Evolutionary conservation across 2,888 invertebrate genomes (phyloP).

Genomic region (Cenopis cana): DNA sequence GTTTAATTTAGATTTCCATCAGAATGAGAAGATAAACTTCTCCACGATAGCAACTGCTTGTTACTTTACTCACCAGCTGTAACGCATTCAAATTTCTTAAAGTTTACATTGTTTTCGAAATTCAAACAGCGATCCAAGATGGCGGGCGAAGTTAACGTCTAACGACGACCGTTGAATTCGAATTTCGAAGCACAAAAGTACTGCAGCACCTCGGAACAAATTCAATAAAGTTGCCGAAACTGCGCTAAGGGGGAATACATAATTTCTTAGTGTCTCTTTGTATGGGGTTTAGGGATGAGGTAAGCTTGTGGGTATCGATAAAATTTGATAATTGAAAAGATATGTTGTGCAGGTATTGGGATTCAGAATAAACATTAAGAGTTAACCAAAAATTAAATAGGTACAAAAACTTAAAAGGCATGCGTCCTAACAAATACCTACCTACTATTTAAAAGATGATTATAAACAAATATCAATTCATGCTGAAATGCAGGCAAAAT

Average conservation of each 20-base stretch:
- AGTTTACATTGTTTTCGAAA: conserved; percentile 37
- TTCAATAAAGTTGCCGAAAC: conserved; percentile 83
- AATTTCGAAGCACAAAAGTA: conserved; percentile 79
- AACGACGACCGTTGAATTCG: conserved; percentile 62
- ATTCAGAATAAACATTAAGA: too few relatives aligned
- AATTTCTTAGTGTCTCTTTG: conserved; percentile 85
- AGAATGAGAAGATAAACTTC: not conserved
- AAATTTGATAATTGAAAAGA: not conserved
- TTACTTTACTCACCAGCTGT: conserved; percentile 1
- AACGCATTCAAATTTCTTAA: conserved; percentile 27
- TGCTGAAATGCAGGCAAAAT: not conserved
- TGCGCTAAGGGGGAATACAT: conserved; percentile 83
- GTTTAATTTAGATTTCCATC: not conserved
- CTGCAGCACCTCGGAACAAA: conserved; percentile 80
- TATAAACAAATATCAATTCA: too few relatives aligned
- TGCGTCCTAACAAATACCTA: too few relatives aligned
- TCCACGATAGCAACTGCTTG: not conserved
- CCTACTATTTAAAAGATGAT: too few relatives aligned
- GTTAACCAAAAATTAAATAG: too few relatives aligned
- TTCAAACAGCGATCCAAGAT: conserved; percentile 49
- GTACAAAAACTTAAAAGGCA: too few relatives aligned
- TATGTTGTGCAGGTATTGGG: too few relatives aligned
- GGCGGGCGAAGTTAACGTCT: conserved; percentile 49
- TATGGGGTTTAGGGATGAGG: conserved; percentile 65
- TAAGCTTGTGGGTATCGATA: conserved; percentile 35